These are phyloP conservation scores for Eugnorisma glareosa DNA, from an alignment of 2,888 invertebrate species.

Conservation along the genomic window DNA sequence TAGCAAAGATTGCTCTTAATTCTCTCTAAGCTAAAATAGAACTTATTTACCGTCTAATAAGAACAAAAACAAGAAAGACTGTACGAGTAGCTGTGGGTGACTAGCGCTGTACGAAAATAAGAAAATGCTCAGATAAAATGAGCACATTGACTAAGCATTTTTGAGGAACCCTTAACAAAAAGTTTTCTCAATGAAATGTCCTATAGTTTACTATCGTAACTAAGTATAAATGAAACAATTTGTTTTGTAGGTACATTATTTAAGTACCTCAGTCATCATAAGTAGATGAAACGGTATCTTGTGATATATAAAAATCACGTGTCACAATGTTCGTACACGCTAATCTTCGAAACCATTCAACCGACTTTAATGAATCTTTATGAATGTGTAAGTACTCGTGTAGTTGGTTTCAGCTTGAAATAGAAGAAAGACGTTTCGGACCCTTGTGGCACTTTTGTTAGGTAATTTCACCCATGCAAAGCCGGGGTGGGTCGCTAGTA, in stretches of 20 bases:
- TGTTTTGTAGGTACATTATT: no score
- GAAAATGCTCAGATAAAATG: neutral
- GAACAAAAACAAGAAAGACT: constrained; percentile 8
- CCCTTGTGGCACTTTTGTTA: neutral
- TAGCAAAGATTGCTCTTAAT: neutral
- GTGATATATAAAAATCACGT: neutral
- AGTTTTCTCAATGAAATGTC: neutral
- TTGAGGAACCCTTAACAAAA: neutral
- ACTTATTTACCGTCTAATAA: constrained; percentile 10
- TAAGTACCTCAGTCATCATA: neutral
- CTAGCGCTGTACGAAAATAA: constrained; percentile 11
- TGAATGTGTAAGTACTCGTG: no score
- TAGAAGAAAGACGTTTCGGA: neutral
- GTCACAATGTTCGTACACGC: neutral
- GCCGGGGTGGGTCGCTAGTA: neutral
- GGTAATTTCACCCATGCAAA: neutral
- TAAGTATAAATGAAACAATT: neutral
- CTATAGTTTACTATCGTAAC: neutral
- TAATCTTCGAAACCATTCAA: neutral
- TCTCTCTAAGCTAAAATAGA: neutral
- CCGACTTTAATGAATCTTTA: neutral
- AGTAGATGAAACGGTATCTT: neutral
- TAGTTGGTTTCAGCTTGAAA: neutral
- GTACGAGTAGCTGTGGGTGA: no score
- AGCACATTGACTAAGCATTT: constrained; percentile 21